Conservation (phyloP, 2,888 invertebrate genomes). For the Cheilosia soror region DNA sequence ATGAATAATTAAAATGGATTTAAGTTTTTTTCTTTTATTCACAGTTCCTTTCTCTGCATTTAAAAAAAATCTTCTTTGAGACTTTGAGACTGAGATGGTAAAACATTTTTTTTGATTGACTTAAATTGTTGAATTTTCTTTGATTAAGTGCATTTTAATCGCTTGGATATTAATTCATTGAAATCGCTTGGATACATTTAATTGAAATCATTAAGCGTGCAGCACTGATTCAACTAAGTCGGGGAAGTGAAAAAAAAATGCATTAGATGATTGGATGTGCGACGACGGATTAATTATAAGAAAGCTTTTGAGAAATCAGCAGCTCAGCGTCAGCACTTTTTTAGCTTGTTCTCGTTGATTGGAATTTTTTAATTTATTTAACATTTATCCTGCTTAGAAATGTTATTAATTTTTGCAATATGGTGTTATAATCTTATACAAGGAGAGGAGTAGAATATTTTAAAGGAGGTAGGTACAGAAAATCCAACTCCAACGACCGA, state of each 20-base stretch:
- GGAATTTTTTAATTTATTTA: too few relatives aligned
- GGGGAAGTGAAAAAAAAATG: background rate
- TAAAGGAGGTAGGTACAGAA: too few relatives aligned
- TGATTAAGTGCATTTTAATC: constrained; percentile 43
- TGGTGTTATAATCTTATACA: too few relatives aligned
- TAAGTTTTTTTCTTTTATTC: background rate
- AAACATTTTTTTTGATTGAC: constrained; percentile 10
- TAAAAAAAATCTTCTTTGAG: background rate
- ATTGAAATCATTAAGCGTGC: too few relatives aligned
- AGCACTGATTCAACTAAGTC: constrained; percentile 11
- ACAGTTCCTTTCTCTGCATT: background rate
- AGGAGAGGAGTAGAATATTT: too few relatives aligned
- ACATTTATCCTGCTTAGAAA: too few relatives aligned
- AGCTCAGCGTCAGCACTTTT: background rate
- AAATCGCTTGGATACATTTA: constrained; percentile 1
- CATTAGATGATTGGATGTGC: constrained; percentile 8
- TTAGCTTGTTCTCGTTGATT: too few relatives aligned
- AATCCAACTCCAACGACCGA: too few relatives aligned
- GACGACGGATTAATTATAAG: background rate
- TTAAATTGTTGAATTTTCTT: constrained; percentile 26
- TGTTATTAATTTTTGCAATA: too few relatives aligned
- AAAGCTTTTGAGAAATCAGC: constrained; percentile 15
- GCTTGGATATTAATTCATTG: constrained; percentile 30
- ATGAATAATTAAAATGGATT: constrained; percentile 42
- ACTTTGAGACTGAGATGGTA: background rate